Evolutionary conservation across 2,888 invertebrate genomes (phyloP).

Genomic region (Lumbricus terrestris): DNA sequence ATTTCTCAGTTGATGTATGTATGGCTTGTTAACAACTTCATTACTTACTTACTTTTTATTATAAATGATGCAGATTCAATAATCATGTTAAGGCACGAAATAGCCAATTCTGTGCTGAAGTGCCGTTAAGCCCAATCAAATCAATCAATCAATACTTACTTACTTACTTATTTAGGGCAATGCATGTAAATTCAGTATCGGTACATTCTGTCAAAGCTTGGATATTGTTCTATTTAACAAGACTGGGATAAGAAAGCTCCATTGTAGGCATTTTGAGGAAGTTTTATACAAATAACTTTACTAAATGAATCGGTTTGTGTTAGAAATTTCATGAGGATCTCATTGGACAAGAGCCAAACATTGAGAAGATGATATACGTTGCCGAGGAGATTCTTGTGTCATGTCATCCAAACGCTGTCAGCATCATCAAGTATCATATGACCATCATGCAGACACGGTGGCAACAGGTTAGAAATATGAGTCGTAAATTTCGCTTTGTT

Average conservation of each 20-base stretch:
- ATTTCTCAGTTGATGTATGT: too few species aligned
- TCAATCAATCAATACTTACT: too few species aligned
- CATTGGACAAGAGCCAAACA: constrained; percentile 50
- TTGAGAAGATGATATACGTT: constrained; percentile 53
- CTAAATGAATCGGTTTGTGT: neutral
- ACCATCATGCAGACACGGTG: constrained; percentile 58
- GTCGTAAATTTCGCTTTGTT: neutral
- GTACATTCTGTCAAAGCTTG: too few species aligned
- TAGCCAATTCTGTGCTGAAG: too few species aligned
- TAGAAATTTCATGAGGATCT: constrained; percentile 57
- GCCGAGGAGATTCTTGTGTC: constrained; percentile 54
- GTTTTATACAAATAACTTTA: neutral
- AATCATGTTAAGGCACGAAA: too few species aligned
- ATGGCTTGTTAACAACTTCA: too few species aligned
- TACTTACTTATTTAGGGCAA: too few species aligned
- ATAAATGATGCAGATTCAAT: too few species aligned
- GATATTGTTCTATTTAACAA: neutral
- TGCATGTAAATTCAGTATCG: too few species aligned
- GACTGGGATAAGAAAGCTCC: neutral
- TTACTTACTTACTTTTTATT: too few species aligned
- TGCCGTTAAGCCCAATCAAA: too few species aligned
- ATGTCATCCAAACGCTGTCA: constrained; percentile 56
- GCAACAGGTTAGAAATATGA: constrained; percentile 36
- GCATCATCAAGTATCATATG: constrained; percentile 58
- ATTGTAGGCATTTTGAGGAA: neutral